Evolutionary conservation across 2,113 vertebrate genomes (phyloP).

Genomic region (Anseranas semipalmata): DNA sequence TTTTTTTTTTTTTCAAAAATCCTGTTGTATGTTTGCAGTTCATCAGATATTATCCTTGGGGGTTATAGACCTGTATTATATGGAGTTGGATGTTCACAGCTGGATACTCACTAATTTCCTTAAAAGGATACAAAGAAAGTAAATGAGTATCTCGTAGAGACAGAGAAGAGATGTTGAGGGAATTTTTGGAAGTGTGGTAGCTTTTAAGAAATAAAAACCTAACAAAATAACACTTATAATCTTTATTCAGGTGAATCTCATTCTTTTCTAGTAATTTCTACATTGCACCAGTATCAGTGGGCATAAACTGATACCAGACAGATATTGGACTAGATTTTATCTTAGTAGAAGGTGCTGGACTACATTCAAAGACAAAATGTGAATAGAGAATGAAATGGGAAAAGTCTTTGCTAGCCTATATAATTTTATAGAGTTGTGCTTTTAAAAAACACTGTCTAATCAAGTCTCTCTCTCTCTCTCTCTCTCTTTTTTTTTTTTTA

Average conservation of each 20-base stretch:
- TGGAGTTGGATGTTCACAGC: not conserved
- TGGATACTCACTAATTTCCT: not conserved
- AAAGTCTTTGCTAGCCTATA: not conserved
- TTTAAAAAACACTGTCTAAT: not conserved
- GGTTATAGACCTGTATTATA: not conserved
- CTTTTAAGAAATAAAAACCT: not conserved
- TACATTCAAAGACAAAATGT: not conserved
- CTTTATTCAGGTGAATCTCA: not conserved
- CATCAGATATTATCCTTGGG: not conserved
- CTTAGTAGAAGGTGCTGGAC: not conserved
- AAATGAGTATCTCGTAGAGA: not conserved
- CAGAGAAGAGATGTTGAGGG: not conserved
- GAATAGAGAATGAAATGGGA: not conserved
- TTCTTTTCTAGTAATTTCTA: not conserved
- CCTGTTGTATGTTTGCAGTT: not conserved
- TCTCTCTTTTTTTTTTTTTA: not conserved
- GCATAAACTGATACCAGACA: not conserved
- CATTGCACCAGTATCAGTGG: not conserved
- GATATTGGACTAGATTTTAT: not conserved
- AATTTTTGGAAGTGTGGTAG: not conserved
- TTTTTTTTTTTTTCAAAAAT: not conserved
- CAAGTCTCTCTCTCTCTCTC: not conserved
- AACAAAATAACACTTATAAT: not conserved
- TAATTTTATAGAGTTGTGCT: not conserved
- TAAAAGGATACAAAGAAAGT: not conserved